Base-by-base conservation (phyloP, 2,113 vertebrate genomes). In the Sapayoa aenigma region DNA sequence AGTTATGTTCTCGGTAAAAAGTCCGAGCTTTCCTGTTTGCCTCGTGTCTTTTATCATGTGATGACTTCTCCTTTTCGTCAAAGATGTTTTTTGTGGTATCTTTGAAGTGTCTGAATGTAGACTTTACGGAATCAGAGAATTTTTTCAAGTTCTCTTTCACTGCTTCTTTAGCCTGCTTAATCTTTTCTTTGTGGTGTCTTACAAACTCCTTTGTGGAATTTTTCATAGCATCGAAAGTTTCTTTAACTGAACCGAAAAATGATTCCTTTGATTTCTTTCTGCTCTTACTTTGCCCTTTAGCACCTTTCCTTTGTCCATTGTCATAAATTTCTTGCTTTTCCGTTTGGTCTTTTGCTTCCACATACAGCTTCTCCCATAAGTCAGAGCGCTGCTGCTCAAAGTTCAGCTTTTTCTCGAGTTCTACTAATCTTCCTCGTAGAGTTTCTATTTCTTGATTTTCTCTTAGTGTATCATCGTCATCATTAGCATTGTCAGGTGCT, bases 151-250 rank as follows among this genome's bases (percentile, higher is more conserved):
- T 99, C 95, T 99, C 99, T 94, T 99, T 99, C 73, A 99, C 99
- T 3, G 99, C 99, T 97, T 99, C 99, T 96, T 99, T 99, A 66
- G 99, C 99, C 95, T 99, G 99, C 94, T 99, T 99, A 87, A 99
- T 99, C 97, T 99, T 99, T 97, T 99, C 99, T 94, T 99, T 99
- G 96, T 99, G 99, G 90, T 99, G 99, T 67, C 99, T 98, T 71
- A 99, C 99, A 93, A 99, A 99, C 93, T 99, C 99, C 89, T 99
- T 99, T 1, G 99, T 99, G 69, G 99, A 99, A 97, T 99, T 99
- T 95, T 99, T 99, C 98, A 99, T 98, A 5, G 99, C 99, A 77
- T 99, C 99, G 50, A 99, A 99, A 3, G 99, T 99, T 94, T 99
- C 98, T 91, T 99, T 99, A 77, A 99, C 98, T 35, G 98, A 99